These are phyloP conservation scores for Patiria pectinifera DNA, from an alignment of 53 echinoderm and acorn worm species.

Conservation along the genomic window DNA sequence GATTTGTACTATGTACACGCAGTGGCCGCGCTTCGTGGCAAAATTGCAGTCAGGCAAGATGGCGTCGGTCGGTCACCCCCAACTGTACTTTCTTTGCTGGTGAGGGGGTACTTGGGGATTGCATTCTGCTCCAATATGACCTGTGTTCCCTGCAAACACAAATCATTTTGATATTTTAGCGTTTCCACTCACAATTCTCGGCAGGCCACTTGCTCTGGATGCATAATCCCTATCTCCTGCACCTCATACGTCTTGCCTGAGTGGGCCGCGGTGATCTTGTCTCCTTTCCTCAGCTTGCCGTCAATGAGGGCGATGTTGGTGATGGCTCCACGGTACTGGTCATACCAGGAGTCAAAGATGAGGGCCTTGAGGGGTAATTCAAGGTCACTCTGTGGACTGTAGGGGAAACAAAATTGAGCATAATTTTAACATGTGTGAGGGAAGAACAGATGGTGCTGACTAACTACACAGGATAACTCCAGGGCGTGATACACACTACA, in stretches of 20 bases:
- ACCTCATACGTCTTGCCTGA: slow-evolving; percentile 87
- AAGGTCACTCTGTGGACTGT: slow-evolving; percentile 69
- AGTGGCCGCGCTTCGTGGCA: too few relatives aligned
- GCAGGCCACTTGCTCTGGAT: slow-evolving; percentile 70
- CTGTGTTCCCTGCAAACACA: background rate
- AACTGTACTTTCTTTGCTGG: too few relatives aligned
- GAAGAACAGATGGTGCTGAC: too few relatives aligned
- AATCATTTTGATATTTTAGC: background rate
- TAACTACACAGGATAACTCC: too few relatives aligned
- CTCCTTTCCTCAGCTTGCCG: slow-evolving; percentile 84
- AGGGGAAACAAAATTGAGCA: too few relatives aligned
- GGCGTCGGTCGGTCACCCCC: too few relatives aligned
- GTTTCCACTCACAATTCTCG: slow-evolving; percentile 20
- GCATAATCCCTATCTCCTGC: slow-evolving; percentile 91
- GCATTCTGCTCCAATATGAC: too few relatives aligned
- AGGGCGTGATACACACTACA: too few relatives aligned
- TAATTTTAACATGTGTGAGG: too few relatives aligned
- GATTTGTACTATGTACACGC: too few relatives aligned
- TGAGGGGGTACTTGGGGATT: too few relatives aligned
- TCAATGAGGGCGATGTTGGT: slow-evolving; percentile 83
- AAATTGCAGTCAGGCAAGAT: too few relatives aligned
- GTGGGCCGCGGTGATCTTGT: slow-evolving; percentile 81
- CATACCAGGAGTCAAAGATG: slow-evolving; percentile 94
- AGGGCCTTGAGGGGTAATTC: slow-evolving; percentile 77
- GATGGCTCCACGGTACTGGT: slow-evolving; percentile 87